These are phyloP conservation scores for Sebastes oblongus DNA, from an alignment of 2,797 vertebrate species.

Conservation along the genomic window DNA sequence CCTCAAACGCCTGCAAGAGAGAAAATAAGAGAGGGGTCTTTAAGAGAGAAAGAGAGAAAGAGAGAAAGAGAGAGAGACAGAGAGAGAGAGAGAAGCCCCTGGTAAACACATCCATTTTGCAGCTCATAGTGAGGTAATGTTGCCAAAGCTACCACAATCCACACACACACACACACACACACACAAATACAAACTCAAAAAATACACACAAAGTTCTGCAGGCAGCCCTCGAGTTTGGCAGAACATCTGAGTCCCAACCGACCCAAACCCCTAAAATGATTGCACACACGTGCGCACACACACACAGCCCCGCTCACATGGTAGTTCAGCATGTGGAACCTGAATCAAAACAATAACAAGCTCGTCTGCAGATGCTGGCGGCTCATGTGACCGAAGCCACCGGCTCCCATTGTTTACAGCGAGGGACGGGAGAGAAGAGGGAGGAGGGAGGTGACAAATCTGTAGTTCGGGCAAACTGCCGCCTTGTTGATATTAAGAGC, in stretches of 20 bases:
- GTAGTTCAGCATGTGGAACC: slow-evolving; percentile 60
- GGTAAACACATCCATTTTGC: slow-evolving; percentile 74
- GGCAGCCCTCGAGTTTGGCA: slow-evolving; percentile 72
- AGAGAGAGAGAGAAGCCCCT: slow-evolving; percentile 21
- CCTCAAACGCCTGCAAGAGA: slow-evolving; percentile 40
- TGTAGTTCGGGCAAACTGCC: slow-evolving; percentile 53
- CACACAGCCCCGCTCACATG: slow-evolving; percentile 30
- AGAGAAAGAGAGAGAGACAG: slow-evolving; percentile 5
- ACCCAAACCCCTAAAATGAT: slow-evolving; percentile 43
- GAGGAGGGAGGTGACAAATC: slow-evolving; percentile 36
- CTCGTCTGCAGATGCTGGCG: slow-evolving; percentile 56
- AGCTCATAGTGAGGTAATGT: slow-evolving; percentile 60
- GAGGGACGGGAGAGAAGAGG: neutral
- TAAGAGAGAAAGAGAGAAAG: slow-evolving; percentile 24
- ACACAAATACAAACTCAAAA: slow-evolving; percentile 1
- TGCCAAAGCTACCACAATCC: slow-evolving; percentile 48
- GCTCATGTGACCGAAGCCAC: slow-evolving; percentile 56
- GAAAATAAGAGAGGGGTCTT: slow-evolving; percentile 39
- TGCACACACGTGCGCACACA: neutral
- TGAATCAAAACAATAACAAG: slow-evolving; percentile 75
- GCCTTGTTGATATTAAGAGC: slow-evolving; percentile 54
- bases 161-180: neutral
- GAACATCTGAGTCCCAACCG: slow-evolving; percentile 47
- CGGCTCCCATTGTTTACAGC: slow-evolving; percentile 61
- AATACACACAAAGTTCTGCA: slow-evolving; percentile 53